Evolutionary conservation across 2,797 vertebrate genomes (phyloP), one percentile per base, ranked within the genome.

Genomic region (Menidia menidia): DNA sequence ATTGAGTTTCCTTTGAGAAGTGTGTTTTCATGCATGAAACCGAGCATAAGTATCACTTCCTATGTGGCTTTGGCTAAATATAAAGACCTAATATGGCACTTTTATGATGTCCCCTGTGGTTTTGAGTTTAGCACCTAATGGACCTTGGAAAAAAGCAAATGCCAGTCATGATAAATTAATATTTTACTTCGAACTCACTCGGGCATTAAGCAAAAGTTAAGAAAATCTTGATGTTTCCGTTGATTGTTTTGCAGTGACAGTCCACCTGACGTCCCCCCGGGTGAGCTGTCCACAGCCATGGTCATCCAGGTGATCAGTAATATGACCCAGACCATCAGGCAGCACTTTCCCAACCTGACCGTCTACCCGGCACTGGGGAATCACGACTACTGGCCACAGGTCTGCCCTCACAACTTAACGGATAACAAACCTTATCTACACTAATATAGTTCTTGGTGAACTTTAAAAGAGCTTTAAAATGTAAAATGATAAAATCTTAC

Each of bases 371-470:
- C 97, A 0, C 83, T 99, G 84, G 98, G 98, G n/a, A 99, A 99
- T 94, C 97, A 98, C 18, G 97, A 99, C 92, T 98, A 97, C 76
- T 99, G 97, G 97, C 97, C 97, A 58, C 97, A 99, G 96, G 90
- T 91, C 25, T 25, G 25, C 25, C 25, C 25, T 25, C 25, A 25
- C 25, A 25, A 25, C 25, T 25, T 25, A 25, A 25, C 25, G 2
- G 25, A 25, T 1, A 25, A 25, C 25, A 25, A 25, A 25, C 25
- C 25, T 25, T 25, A 25, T 25, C 25, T 25, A 25, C 25, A 25
- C 25, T 25, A 25, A 25, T 2, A 25, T 25, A 25, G n/a, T n/a
- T n/a, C n/a, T n/a, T n/a, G n/a, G n/a, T n/a, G n/a, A n/a, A n/a
- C n/a, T n/a, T n/a, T n/a, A n/a, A n/a, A n/a, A n/a, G n/a, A n/a